Conservation (phyloP, 2,888 invertebrate genomes). For the Endomychus coccineus region DNA sequence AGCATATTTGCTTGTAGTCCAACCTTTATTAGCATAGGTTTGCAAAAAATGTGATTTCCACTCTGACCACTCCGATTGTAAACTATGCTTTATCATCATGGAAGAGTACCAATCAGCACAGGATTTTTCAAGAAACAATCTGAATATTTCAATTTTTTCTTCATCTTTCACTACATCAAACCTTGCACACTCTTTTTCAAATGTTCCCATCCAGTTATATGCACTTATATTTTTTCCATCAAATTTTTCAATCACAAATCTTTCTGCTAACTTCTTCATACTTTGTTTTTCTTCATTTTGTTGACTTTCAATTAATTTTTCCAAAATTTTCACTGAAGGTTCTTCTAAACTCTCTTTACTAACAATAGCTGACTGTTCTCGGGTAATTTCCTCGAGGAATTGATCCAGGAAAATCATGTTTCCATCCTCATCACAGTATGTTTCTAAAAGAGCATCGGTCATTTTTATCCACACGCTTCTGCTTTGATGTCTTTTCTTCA, state of each 20-base stretch:
- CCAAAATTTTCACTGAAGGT: conserved; percentile 6
- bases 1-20: conserved; percentile 22
- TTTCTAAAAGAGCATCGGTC: conserved; percentile 17
- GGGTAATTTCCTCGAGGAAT: conserved; percentile 11
- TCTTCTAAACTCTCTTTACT: background rate
- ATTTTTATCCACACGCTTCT: conserved; percentile 21
- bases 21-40: conserved; percentile 25
- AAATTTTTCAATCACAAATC: conserved; percentile 23
- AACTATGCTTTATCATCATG: conserved; percentile 18
- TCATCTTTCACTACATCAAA: conserved; percentile 16
- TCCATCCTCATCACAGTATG: conserved; percentile 18
- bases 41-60: conserved; percentile 25
- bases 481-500: conserved; percentile 19
- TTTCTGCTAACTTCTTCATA: conserved; percentile 21
- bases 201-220: conserved; percentile 21
- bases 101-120: too few relatives aligned
- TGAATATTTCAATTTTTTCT: conserved; percentile 23
- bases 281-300: conserved; percentile 18
- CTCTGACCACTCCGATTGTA: conserved; percentile 20
- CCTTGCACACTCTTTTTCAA: conserved; percentile 25
- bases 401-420: conserved; percentile 21
- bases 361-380: background rate
- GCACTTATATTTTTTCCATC: conserved; percentile 20
- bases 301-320: conserved; percentile 16
- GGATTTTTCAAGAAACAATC: conserved; percentile 23